Evolutionary conservation across 2,797 vertebrate species (phyloP), one percentile per base, ranked within the genome.

Genomic region (Melanotaenia nigrans): DNA sequence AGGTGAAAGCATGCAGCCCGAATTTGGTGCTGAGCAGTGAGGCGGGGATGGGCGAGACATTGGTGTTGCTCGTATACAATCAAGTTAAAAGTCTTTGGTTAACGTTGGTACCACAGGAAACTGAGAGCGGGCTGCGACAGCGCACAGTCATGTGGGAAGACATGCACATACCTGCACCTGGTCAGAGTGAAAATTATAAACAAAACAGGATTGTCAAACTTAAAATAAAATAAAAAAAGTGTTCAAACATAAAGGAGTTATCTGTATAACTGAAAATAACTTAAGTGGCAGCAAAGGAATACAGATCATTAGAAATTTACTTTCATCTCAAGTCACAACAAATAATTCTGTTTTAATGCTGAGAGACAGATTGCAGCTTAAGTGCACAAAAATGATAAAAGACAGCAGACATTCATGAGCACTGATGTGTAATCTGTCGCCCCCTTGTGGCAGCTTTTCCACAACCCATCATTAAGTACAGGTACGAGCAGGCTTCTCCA

Each of bases 21-120:
- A 78, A 72, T 74, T 80, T 72, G 73, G 87, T 83, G 81, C 80
- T 69, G 87, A 85, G 83, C 82, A 77, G 84, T 73, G 88, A 88
- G 93, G 84, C 90, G 88, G 93, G 93, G 92, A 85, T 82, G 87
- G 87, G 93, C 80, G 86, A 93, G 93, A 92, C 36, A 93, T 92
- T 70, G 81, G 96, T 89, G 95, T 94, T 95, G 89, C 94, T 95
- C 94, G 92, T 95, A 95, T 99, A 99, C 97, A 99, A 99, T 99
- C 97, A 99, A 95, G 96, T 96, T 96, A 95, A 92, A 97, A 98
- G 96, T 99, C 97, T 99, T 99, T 99, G 98, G 97, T 99, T 97
- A 96, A 81, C 65, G 86, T 96, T 95, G 96, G 95, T 93, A 93
- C 87, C 89, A 77, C 85, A 79, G 89, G 87, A 83, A 80, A 81